Evolutionary conservation across 2,113 vertebrate species (phyloP), one percentile per base, ranked within the genome.

Genomic region (Paralichthys olivaceus): DNA sequence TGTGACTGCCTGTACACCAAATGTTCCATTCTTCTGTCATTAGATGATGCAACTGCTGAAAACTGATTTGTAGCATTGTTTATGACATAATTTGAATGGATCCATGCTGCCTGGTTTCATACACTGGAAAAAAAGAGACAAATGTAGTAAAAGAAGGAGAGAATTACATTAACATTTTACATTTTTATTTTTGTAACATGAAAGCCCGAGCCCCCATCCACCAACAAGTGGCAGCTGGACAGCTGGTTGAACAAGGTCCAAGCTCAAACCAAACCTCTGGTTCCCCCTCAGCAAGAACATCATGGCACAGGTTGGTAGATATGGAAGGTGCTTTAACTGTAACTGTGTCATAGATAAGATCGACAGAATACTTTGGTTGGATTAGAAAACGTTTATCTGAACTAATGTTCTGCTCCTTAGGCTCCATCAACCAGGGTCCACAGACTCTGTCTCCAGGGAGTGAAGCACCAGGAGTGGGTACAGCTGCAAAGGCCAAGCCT

Each of bases 241-340:
- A 98, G 97, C 90, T 98, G 97, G 97, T 90, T 98, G 70, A 98
- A 98, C 90, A 99, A 99, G 86, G 98, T 99, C 82, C 97, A 97
- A 77, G 95, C 96, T 34, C 97, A 98, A 86, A 97, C 96, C 87
- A 99, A 98, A 91, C 94, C 96, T 11, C 95, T 96, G 86, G 96
- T 96, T 69, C 96, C 92, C 88, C 94, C 90, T 76, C 97, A 98
- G 86, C 95, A 95, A 83, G 96, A 98, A 65, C 94, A 92, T 22
- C 95, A 95, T 87, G 92, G 86, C 91, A 78, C 94, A 94, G 87
- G 89, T 95, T 58, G 90, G 96, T 77, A 89, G 85, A 62, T 11
- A 26, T 17, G 13, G 23, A 51, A 22, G 51, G 22, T 26, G 22
- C 23, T 69, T n/a, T 11, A 26, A 11, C 2, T 47, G 47, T 17